Conservation (phyloP, 2,888 invertebrate species). For the Uloborus plumipes region DNA sequence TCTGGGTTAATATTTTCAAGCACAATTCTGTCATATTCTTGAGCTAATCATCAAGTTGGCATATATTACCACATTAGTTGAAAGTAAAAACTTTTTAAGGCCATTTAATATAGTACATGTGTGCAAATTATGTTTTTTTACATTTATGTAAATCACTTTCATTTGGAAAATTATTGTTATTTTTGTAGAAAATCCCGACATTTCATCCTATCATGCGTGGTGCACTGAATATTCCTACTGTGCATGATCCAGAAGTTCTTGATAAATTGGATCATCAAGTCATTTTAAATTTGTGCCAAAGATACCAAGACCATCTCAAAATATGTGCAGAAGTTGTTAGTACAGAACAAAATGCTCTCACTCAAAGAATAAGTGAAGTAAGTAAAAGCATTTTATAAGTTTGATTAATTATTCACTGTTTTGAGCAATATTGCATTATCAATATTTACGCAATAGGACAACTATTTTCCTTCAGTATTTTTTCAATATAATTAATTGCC, state of each 20-base stretch:
- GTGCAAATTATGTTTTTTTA: too few species aligned
- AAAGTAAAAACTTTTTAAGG: too few species aligned
- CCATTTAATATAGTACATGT: too few species aligned
- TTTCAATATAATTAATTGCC: background rate
- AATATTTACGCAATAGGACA: background rate
- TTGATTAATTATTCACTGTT: conserved; percentile 18
- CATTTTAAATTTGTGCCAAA: conserved; percentile 81
- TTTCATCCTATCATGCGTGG: conserved; percentile 94
- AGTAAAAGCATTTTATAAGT: conserved; percentile 38
- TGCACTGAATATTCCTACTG: conserved; percentile 83
- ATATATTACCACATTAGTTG: too few species aligned
- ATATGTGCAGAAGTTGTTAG: conserved; percentile 86
- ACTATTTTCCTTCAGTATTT: background rate
- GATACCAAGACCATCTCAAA: conserved; percentile 88
- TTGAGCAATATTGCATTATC: background rate
- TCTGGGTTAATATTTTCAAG: too few species aligned
- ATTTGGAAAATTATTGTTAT: too few species aligned
- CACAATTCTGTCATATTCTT: too few species aligned
- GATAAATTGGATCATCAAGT: conserved; percentile 82
- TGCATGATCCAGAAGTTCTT: conserved; percentile 87
- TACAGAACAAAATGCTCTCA: conserved; percentile 82
- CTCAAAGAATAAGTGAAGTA: conserved; percentile 84
- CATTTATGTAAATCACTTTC: too few species aligned
- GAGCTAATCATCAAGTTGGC: too few species aligned
- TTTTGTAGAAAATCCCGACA: conserved; percentile 82